A percentile compares a stretch with the other conserved stretches of the same genome.
These are phyloP conservation scores for Cryptosula pallasiana DNA, from an alignment of 2,888 invertebrate genomes.

Conservation along the genomic window DNA sequence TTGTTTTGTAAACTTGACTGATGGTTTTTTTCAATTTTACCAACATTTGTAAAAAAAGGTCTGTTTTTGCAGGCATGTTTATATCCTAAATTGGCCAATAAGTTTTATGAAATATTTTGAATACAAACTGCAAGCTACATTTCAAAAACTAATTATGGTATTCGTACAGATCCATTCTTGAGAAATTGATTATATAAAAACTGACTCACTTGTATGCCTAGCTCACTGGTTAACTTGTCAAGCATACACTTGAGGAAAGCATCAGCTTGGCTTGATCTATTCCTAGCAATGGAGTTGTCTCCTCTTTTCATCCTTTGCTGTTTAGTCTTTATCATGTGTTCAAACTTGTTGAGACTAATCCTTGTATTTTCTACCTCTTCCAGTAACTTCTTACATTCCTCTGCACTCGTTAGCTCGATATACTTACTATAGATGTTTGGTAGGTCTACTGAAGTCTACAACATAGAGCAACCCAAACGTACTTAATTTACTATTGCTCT, in stretches of 20 bases:
- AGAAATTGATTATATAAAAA: too few species aligned
- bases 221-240: neutral
- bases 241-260: neutral
- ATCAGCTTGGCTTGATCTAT: too few species aligned
- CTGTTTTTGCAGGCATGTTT: too few species aligned
- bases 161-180: too few species aligned
- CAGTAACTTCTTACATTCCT: neutral
- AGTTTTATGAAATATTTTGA: too few species aligned
- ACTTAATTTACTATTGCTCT: too few species aligned
- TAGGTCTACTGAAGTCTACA: neutral
- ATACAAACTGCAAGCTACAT: too few species aligned
- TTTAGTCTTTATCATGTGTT: neutral
- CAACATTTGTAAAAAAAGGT: too few species aligned
- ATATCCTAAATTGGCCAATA: too few species aligned
- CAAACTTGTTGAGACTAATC: neutral
- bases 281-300: neutral
- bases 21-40: too few species aligned
- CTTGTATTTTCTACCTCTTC: neutral
- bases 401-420: neutral
- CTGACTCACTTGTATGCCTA: neutral
- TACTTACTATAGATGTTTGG: neutral
- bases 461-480: neutral
- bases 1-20: too few species aligned
- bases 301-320: conserved; percentile 1
- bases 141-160: too few species aligned